These are phyloP conservation scores for Calameuta idolon DNA, from an alignment of 2,888 invertebrate genomes.

Conservation along the genomic window DNA sequence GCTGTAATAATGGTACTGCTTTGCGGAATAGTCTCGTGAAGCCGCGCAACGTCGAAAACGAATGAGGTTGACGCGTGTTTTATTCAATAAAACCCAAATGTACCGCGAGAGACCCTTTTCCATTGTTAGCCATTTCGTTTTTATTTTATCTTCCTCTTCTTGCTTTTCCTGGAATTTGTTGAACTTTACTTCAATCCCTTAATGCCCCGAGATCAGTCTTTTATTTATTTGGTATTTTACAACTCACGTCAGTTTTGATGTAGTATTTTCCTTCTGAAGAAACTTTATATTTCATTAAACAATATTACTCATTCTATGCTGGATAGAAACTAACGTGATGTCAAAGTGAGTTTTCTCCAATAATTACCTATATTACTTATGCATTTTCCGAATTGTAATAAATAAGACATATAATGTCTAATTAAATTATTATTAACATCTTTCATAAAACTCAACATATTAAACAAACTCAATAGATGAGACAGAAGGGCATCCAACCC, in stretches of 20 bases:
- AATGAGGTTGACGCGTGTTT: conserved; percentile 40
- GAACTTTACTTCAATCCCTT: background rate
- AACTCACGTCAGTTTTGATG: background rate
- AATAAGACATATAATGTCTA: background rate
- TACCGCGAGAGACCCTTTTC: conserved; percentile 53
- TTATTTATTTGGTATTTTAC: background rate
- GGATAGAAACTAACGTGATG: background rate
- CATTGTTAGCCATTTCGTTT: conserved; percentile 34
- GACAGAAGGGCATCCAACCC: no score
- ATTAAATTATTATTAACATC: no score
- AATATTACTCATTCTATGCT: background rate
- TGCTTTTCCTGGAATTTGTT: background rate
- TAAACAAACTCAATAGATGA: no score
- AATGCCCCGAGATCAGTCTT: background rate
- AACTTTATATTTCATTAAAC: background rate
- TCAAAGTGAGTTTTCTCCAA: background rate
- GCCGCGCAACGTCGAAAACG: conserved; percentile 16
- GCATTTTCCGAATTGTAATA: background rate
- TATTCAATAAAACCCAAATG: conserved; percentile 61
- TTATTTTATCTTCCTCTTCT: background rate
- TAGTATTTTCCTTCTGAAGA: background rate
- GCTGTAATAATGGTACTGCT: conserved; percentile 50
- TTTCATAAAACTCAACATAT: no score
- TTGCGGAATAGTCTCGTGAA: conserved; percentile 39
- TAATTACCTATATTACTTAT: background rate